Conservation (phyloP, 2,888 invertebrate species). For the Lasioglossum vierecki region DNA sequence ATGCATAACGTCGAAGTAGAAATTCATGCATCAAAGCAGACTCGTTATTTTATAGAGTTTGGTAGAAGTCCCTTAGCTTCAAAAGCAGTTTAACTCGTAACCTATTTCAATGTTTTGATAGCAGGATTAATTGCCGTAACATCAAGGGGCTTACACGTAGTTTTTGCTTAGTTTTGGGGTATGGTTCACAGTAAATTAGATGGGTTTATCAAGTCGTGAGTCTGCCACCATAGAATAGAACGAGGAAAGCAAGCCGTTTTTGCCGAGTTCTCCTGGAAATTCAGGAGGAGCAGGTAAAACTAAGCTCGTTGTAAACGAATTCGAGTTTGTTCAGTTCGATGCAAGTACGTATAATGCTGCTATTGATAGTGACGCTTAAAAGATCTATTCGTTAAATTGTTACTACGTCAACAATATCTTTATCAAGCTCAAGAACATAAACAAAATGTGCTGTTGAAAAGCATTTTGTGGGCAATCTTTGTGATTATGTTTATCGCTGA, state of each 20-base stretch:
- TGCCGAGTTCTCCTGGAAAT: slow-evolving; percentile 45
- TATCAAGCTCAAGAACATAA: background rate
- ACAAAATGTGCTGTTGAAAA: background rate
- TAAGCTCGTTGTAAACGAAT: slow-evolving; percentile 33
- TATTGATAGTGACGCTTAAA: background rate
- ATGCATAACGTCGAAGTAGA: background rate
- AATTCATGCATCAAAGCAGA: background rate
- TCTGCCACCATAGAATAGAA: slow-evolving; percentile 35
- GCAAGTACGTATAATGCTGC: background rate
- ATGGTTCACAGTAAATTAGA: slow-evolving; percentile 55
- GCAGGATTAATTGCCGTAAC: slow-evolving; percentile 29
- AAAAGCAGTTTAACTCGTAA: background rate
- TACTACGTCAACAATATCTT: background rate
- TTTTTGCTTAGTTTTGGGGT: slow-evolving; percentile 46
- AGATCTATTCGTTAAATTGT: background rate
- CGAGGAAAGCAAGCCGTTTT: slow-evolving; percentile 54
- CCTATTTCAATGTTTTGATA: slow-evolving; percentile 3
- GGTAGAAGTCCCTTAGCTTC: background rate
- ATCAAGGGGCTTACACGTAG: slow-evolving; percentile 51
- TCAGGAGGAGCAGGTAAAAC: slow-evolving; percentile 34
- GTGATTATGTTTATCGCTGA: background rate
- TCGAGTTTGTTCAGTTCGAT: background rate
- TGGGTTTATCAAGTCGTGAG: slow-evolving; percentile 52
- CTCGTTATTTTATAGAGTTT: background rate
- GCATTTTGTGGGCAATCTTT: background rate